Conservation (phyloP, 2,888 invertebrate genomes). For the Cremastobaeus sp. region DNA sequence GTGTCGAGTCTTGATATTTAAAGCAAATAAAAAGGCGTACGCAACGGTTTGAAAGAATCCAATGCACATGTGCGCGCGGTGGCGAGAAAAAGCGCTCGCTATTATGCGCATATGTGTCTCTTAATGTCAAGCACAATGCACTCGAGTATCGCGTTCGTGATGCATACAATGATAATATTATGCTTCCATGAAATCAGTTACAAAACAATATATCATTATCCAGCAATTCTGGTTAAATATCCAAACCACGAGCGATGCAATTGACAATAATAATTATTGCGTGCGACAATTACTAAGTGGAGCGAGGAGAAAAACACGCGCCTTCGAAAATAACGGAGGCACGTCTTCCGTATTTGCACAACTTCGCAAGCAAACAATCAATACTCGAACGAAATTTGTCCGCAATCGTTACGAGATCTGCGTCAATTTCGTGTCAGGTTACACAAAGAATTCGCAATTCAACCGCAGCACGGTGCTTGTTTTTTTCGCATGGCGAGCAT, state of each 20-base stretch:
- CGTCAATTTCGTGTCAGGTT: slow-evolving; percentile 5
- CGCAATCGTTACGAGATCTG: slow-evolving; percentile 10
- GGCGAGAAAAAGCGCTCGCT: slow-evolving; percentile 18
- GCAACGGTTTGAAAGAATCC: slow-evolving; percentile 37
- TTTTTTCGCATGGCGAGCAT: neutral
- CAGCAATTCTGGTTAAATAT: slow-evolving; percentile 1
- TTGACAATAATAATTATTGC: slow-evolving; percentile 10
- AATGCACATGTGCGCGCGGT: slow-evolving; percentile 37
- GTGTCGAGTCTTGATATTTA: slow-evolving; percentile 32
- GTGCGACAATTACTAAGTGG: neutral
- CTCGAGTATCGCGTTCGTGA: slow-evolving; percentile 36
- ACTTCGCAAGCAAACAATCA: slow-evolving; percentile 13
- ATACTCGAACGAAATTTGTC: slow-evolving; percentile 17
- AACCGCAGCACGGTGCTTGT: slow-evolving; percentile 9
- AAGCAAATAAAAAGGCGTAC: slow-evolving; percentile 19
- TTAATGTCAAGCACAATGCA: slow-evolving; percentile 44
- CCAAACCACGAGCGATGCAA: neutral
- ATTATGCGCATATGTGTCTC: slow-evolving; percentile 30
- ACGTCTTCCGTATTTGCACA: slow-evolving; percentile 4
- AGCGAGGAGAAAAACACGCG: neutral
- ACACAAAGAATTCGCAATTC: slow-evolving; percentile 20
- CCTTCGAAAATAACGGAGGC: neutral
- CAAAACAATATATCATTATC: slow-evolving; percentile 38
- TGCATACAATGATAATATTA: slow-evolving; percentile 43
- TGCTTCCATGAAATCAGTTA: slow-evolving; percentile 33